phyloP scores from a whole-genome alignment of 1,140 invertebrate genomes.

The Scaptodrosophila lebanonensis region DNA sequence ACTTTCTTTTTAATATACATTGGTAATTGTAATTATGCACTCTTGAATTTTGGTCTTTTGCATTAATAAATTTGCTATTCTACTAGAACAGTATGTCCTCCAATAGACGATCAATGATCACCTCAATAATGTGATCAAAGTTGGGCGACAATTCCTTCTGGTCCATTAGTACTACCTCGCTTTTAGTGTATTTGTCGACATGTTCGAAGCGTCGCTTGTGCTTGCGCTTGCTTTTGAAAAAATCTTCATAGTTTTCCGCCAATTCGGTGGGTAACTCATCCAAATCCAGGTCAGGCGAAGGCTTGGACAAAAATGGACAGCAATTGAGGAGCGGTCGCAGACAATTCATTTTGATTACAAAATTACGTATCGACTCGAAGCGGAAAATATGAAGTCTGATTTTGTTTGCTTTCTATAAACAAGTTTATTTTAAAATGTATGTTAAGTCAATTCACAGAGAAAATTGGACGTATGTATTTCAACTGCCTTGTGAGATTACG shows the following conservation, averaged over 20 bases:
- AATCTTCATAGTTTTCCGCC: constrained; percentile 13
- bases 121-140: constrained; percentile 16
- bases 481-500: constrained; percentile 6
- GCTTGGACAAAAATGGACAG: constrained; percentile 19
- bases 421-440: constrained; percentile 57
- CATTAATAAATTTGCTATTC: constrained; percentile 4
- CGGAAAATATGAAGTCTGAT: not conserved
- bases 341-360: constrained; percentile 21
- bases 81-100: constrained; percentile 12
- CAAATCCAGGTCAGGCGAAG: constrained; percentile 15
- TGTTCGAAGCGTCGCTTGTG: constrained; percentile 6
- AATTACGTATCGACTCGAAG: too few species aligned
- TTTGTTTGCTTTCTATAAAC: constrained; percentile 32
- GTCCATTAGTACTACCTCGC: constrained; percentile 26
- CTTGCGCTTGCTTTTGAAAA: constrained; percentile 9
- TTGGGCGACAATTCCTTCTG: constrained; percentile 15
- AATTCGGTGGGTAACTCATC: constrained; percentile 20
- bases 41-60: not conserved
- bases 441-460: constrained; percentile 38
- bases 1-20: too few species aligned
- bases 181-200: constrained; percentile 29
- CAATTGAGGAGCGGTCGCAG: constrained; percentile 22
- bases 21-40: too few species aligned
- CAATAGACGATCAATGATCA: constrained; percentile 12
- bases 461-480: constrained; percentile 52